Evolutionary conservation across 2,888 invertebrate species (phyloP), one percentile per base, ranked within the genome.

Genomic region (Rhamnusium bicolor): DNA sequence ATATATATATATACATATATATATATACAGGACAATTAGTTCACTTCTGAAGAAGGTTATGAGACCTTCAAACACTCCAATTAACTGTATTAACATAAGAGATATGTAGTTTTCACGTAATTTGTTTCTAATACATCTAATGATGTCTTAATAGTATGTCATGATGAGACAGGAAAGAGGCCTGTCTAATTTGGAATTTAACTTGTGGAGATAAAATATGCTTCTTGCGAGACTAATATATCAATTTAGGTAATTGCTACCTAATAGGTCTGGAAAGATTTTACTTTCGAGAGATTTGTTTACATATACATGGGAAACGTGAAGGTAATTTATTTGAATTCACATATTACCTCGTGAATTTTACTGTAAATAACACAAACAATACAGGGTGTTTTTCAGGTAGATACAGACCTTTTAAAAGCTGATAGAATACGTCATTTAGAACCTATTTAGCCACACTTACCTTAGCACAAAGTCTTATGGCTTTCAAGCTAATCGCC

Each of bases 221-320:
- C 65, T 53, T 76, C 82, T 83, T 83, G 83, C 84, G 84, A 83
- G 80, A 83, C 84, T 84, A 84, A 83, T 83, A 78, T 77, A 80
- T 76, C 83, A 82, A 83, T 84, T 84, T 84, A 77, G 82, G 79
- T 83, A 84, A 84, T 82, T 81, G 79, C 70, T 76, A 76, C 72
- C 79, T 83, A 83, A 83, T 81, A 78, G 77, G 69, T 71, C 72
- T 75, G 76, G 74, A 77, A 79, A 77, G 76, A 79, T 78, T 79
- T 77, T 75, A 77, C 79, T 79, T 80, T 79, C 77, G 77, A 79
- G 70, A 72, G 53, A 65, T 53, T 53, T 19, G 18, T 65, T 53
- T 19, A 10, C 54, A 21, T 32, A 19, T 27, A 53, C 53, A 53
- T 19, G 51, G 24, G 65, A 53, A 65, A 53, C 53, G 53, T 29